Base-by-base conservation (phyloP, 1,140 invertebrate species). In the Mycetomoellerius zeteki region DNA sequence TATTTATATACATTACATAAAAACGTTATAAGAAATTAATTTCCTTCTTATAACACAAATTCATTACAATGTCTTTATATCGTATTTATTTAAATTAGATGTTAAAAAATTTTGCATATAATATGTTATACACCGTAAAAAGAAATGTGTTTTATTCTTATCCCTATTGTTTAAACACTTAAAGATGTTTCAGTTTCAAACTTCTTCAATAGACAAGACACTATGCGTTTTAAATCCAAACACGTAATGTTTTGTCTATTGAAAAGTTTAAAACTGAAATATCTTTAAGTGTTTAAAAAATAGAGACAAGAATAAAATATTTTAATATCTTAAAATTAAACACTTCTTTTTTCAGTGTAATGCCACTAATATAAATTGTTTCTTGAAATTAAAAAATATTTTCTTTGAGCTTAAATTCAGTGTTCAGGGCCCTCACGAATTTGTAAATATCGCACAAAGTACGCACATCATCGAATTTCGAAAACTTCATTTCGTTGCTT, bases 1-100 rank as follows among this genome's bases (percentile, higher is more conserved):
- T 30, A 73, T 21, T 73, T 73, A 73, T 54, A n/a, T n/a, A n/a
- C n/a, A n/a, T n/a, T n/a, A 54, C 7, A 72, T 30, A 21, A 72
- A 72, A 72, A 72, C 1, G 1, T 72, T 30, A 52, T n/a, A 73
- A 73, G 1, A 54, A 72, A 33, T 64, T 33, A 33, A 33, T 64
- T 64, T 3, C 14, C 0, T 1, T 72, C 2, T 54, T 14, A 14
- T 54, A 43, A 33, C 4, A 21, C 8, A 47, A 33, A 64, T 69
- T 27, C 2, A 16, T 50, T 50, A 47, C 19, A 2, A 67, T 12
- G 37, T 43, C 65, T 69, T 69, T 24, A 12, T n/a, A 47, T 2
- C 2, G 43, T 67, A 69, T 69, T 47, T 47, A 24, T 50, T 50
- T 50, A 50, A 50, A 50, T 50, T 14, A 14, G 12, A 14, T 47